These are phyloP conservation scores for Campopleginae sp. DNA, from an alignment of 2,888 invertebrate species.

Conservation along the genomic window DNA sequence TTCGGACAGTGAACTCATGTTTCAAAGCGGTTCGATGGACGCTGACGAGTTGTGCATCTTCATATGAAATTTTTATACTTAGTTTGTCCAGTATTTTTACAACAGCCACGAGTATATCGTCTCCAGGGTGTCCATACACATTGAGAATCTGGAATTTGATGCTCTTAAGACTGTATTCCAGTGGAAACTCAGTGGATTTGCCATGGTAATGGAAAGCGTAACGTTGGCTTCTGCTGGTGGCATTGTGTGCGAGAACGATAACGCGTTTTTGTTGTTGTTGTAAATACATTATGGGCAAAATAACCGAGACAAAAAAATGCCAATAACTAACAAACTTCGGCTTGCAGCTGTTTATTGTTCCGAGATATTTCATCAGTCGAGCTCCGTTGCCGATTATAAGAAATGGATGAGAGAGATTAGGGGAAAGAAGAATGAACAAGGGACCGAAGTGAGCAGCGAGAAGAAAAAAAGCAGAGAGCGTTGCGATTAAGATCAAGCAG, in stretches of 20 bases:
- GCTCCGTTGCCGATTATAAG: conserved; percentile 31
- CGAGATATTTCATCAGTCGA: not conserved
- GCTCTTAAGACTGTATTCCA: not conserved
- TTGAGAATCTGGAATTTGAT: not conserved
- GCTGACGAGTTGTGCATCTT: not conserved
- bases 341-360: not conserved
- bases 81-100: not conserved
- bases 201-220: not conserved
- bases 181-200: not conserved
- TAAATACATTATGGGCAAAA: not conserved
- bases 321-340: not conserved
- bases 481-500: conserved; percentile 59
- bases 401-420: conserved; percentile 14
- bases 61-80: not conserved
- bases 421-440: conserved; percentile 27
- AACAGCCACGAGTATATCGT: not conserved
- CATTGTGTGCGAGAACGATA: not conserved
- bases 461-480: conserved; percentile 25
- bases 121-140: not conserved
- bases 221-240: not conserved
- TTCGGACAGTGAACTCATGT: not conserved
- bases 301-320: not conserved
- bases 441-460: conserved; percentile 51
- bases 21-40: conserved; percentile 18
- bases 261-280: not conserved